phyloP scores from a whole-genome alignment of 2,888 invertebrate species.

The Matsumyia berberina region DNA sequence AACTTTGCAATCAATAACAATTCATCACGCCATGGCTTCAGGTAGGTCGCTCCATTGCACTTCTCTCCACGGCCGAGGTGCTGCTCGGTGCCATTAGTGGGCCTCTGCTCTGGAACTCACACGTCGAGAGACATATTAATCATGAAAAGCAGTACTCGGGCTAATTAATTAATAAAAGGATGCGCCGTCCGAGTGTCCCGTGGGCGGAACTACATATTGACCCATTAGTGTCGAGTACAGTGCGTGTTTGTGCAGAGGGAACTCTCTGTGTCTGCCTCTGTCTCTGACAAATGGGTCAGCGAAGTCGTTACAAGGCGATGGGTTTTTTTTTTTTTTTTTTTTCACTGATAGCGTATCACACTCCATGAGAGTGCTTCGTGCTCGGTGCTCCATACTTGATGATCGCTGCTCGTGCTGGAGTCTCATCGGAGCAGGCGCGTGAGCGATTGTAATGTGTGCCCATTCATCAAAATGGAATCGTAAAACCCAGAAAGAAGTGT shows the following conservation, averaged over 20 bases:
- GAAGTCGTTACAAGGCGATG: slow-evolving; percentile 61
- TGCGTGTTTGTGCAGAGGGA: slow-evolving; percentile 41
- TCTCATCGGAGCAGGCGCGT: slow-evolving; percentile 15
- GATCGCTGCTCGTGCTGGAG: neutral
- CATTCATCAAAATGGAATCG: slow-evolving; percentile 74
- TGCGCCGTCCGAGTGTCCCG: slow-evolving; percentile 55
- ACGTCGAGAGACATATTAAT: slow-evolving; percentile 73
- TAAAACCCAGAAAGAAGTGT: slow-evolving; percentile 58
- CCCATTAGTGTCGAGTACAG: slow-evolving; percentile 64
- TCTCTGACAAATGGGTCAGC: slow-evolving; percentile 70
- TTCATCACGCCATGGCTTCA: slow-evolving; percentile 71
- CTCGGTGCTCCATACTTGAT: no score
- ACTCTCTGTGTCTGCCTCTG: slow-evolving; percentile 8
- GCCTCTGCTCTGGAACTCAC: slow-evolving; percentile 72
- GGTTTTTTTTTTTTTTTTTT: slow-evolving; percentile 15
- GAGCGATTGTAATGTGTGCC: slow-evolving; percentile 65
- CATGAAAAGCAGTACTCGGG: slow-evolving; percentile 55
- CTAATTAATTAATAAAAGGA: slow-evolving; percentile 75
- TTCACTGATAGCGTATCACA: slow-evolving; percentile 57
- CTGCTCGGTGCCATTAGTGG: slow-evolving; percentile 50
- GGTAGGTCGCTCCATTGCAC: slow-evolving; percentile 55
- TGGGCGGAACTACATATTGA: slow-evolving; percentile 74
- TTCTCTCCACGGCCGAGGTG: neutral
- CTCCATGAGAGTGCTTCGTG: slow-evolving; percentile 38
- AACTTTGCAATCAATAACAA: slow-evolving; percentile 75